Conservation (phyloP, 2,113 vertebrate species). For the Azemiops feae region DNA sequence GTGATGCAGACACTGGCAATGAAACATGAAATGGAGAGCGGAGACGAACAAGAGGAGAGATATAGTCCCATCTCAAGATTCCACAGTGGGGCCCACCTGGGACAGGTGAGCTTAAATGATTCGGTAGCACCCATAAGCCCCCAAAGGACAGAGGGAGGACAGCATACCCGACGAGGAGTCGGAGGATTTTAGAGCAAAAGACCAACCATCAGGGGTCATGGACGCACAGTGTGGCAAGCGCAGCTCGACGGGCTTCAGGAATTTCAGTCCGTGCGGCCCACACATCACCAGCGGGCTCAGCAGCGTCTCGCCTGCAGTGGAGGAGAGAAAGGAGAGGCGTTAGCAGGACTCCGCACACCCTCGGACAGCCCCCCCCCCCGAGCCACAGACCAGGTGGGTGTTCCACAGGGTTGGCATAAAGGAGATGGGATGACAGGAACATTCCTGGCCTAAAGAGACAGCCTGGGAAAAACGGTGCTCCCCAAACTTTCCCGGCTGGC, state of each 20-base stretch:
- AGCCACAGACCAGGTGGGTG: too few species aligned
- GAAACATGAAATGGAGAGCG: slow-evolving; percentile 65
- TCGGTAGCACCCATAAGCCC: slow-evolving; percentile 84
- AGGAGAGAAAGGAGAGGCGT: neutral
- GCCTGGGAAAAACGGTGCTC: too few species aligned
- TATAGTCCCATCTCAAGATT: slow-evolving; percentile 48
- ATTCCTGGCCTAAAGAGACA: too few species aligned
- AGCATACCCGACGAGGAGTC: slow-evolving; percentile 99
- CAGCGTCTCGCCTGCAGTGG: slow-evolving; percentile 86
- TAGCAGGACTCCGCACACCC: neutral
- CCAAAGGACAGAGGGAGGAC: slow-evolving; percentile 93
- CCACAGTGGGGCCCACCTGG: slow-evolving; percentile 56
- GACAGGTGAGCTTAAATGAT: slow-evolving; percentile 70
- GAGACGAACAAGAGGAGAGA: slow-evolving; percentile 64
- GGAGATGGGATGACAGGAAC: too few species aligned
- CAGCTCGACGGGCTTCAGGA: slow-evolving; percentile 98
- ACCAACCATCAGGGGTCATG: slow-evolving; percentile 99
- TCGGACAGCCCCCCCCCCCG: too few species aligned
- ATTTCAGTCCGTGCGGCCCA: slow-evolving; percentile 97
- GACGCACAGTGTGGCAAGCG: slow-evolving; percentile 99
- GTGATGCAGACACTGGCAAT: slow-evolving; percentile 62
- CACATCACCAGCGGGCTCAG: slow-evolving; percentile 99
- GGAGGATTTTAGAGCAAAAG: slow-evolving; percentile 99
- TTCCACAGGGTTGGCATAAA: too few species aligned
- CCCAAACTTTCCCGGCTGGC: too few species aligned